Evolutionary conservation across 1,140 invertebrate genomes (phyloP).

Genomic region (Onthophagus taurus): DNA sequence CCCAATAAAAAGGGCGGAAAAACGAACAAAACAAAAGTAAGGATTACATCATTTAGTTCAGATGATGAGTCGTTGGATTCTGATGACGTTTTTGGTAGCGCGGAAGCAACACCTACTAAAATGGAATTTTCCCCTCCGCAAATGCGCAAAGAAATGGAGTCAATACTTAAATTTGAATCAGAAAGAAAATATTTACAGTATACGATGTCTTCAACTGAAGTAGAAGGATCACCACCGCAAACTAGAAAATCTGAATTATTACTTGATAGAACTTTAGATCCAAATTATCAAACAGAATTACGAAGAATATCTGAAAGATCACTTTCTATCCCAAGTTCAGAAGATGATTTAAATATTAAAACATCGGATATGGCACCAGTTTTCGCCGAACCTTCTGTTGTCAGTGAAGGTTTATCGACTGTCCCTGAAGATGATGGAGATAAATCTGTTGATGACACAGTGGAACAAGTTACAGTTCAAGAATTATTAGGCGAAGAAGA

Average conservation of each 20-base stretch:
- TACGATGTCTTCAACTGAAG: slow-evolving; percentile 63
- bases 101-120: slow-evolving; percentile 55
- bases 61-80: slow-evolving; percentile 62
- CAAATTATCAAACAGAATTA: slow-evolving; percentile 48
- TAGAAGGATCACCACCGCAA: slow-evolving; percentile 58
- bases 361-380: slow-evolving; percentile 31
- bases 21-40: slow-evolving; percentile 50
- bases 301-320: slow-evolving; percentile 57
- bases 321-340: slow-evolving; percentile 59
- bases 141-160: slow-evolving; percentile 59
- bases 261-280: slow-evolving; percentile 49
- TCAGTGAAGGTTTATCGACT: slow-evolving; percentile 17
- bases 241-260: slow-evolving; percentile 49
- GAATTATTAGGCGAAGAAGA: slow-evolving; percentile 45
- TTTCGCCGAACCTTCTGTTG: slow-evolving; percentile 26
- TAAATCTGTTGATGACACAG: slow-evolving; percentile 35
- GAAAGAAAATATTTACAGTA: slow-evolving; percentile 58
- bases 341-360: slow-evolving; percentile 47
- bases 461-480: slow-evolving; percentile 41
- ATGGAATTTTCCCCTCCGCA: slow-evolving; percentile 60
- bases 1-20: slow-evolving; percentile 42
- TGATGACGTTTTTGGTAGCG: slow-evolving; percentile 60
- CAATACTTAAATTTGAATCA: slow-evolving; percentile 56
- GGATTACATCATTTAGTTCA: slow-evolving; percentile 60
- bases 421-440: slow-evolving; percentile 32